Conservation (phyloP, 2,888 invertebrate species). For the Hirtodrosophila cameraria region DNA sequence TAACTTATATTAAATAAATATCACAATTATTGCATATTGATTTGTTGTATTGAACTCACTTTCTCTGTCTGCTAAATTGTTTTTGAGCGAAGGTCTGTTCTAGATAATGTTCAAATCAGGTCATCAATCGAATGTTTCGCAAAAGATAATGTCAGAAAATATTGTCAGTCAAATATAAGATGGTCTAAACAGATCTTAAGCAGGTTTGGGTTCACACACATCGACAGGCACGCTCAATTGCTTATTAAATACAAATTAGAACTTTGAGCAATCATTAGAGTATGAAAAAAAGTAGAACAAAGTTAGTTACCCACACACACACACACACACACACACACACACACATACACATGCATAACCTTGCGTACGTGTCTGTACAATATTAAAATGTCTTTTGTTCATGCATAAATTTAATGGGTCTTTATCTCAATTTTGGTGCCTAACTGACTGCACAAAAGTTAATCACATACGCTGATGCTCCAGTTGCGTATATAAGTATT, state of each 20-base stretch:
- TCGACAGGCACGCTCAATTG: constrained; percentile 58
- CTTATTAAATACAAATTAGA: constrained; percentile 71
- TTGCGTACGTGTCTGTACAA: constrained; percentile 23
- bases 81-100: too few species aligned
- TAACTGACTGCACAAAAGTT: constrained; percentile 71
- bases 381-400: constrained; percentile 66
- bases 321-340: constrained; percentile 26
- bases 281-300: background rate
- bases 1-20: too few species aligned
- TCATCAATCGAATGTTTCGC: too few species aligned
- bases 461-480: constrained; percentile 60
- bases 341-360: constrained; percentile 28
- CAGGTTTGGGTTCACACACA: constrained; percentile 19
- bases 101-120: too few species aligned
- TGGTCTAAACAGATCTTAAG: too few species aligned
- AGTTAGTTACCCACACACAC: constrained; percentile 30
- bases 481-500: constrained; percentile 49
- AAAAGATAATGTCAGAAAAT: too few species aligned
- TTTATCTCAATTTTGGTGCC: constrained; percentile 69
- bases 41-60: too few species aligned
- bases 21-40: too few species aligned
- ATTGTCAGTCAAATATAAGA: too few species aligned
- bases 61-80: too few species aligned
- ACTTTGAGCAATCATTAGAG: constrained; percentile 55
- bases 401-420: constrained; percentile 64